Conservation (phyloP, 1,140 invertebrate species). For the Cydia fagiglandana region DNA sequence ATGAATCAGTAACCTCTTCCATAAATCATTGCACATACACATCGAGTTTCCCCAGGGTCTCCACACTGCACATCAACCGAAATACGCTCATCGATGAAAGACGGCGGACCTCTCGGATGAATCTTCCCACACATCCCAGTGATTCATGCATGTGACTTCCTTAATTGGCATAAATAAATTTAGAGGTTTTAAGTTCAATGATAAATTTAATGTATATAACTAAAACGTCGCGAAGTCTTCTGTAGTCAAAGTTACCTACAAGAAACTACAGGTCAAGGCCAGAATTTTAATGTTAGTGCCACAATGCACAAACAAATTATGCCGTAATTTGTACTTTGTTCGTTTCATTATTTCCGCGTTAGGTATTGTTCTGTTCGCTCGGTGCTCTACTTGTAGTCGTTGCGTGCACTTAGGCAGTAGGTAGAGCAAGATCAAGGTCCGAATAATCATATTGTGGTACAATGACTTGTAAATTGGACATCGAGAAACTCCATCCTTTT, state of each 20-base stretch:
- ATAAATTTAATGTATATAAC: too few relatives aligned
- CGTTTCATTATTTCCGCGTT: conserved; percentile 9
- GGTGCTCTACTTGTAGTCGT: conserved; percentile 3
- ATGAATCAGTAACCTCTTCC: neutral
- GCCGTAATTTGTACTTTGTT: neutral
- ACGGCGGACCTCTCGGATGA: neutral
- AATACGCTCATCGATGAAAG: neutral
- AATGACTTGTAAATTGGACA: neutral
- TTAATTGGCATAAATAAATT: neutral
- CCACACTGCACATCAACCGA: neutral
- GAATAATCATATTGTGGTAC: neutral
- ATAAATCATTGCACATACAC: neutral
- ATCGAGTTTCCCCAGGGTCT: neutral
- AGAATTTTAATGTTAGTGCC: neutral
- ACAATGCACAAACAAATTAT: conserved; percentile 2
- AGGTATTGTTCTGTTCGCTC: conserved; percentile 3
- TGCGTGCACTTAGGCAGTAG: conserved; percentile 20
- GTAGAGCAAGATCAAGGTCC: conserved; percentile 22
- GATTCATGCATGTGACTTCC: neutral
- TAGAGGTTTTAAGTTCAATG: neutral
- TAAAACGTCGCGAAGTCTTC: too few relatives aligned
- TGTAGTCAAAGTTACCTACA: neutral
- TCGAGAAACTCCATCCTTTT: neutral
- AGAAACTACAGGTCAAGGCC: neutral
- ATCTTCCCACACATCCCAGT: neutral